Evolutionary conservation across 2,113 vertebrate species (phyloP).

Genomic region (Thunnus thynnus): DNA sequence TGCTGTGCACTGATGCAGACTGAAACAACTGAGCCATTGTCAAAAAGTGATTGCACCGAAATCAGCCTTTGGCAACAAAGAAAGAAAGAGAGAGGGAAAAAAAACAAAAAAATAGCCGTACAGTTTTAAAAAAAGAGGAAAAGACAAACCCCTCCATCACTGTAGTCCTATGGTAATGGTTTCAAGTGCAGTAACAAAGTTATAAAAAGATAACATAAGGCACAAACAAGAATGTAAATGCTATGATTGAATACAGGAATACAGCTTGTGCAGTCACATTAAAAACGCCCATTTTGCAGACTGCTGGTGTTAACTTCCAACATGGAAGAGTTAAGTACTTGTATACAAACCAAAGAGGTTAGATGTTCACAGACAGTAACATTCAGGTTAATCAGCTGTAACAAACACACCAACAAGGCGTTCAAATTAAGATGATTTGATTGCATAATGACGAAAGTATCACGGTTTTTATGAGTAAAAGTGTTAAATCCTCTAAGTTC

Average conservation of each 20-base stretch:
- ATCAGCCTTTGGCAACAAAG: constrained; percentile 43
- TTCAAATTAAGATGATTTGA: constrained; percentile 13
- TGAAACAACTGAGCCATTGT: constrained; percentile 52
- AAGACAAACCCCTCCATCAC: constrained; percentile 3
- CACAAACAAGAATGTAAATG: constrained; percentile 42
- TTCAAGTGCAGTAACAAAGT: constrained; percentile 24
- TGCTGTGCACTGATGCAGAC: constrained; percentile 50
- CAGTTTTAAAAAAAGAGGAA: not conserved
- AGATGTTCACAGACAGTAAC: constrained; percentile 26
- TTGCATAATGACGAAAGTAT: not conserved
- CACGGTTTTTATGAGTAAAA: not conserved
- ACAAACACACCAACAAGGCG: not conserved
- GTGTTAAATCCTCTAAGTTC: not conserved
- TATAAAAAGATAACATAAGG: constrained; percentile 49
- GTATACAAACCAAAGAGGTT: constrained; percentile 16
- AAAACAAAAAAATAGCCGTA: not conserved
- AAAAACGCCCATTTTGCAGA: constrained; percentile 21
- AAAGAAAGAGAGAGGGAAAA: not conserved
- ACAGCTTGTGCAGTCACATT: not conserved
- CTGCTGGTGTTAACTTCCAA: constrained; percentile 55
- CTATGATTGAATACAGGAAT: constrained; percentile 28
- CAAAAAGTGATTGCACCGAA: constrained; percentile 57
- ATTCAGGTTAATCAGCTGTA: constrained; percentile 6
- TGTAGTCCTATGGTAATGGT: constrained; percentile 5
- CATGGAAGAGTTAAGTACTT: constrained; percentile 49